A percentile compares a stretch with the other conserved stretches of the same genome.
Conservation (phyloP, 2,888 invertebrate species). For the Plebejus argus region DNA sequence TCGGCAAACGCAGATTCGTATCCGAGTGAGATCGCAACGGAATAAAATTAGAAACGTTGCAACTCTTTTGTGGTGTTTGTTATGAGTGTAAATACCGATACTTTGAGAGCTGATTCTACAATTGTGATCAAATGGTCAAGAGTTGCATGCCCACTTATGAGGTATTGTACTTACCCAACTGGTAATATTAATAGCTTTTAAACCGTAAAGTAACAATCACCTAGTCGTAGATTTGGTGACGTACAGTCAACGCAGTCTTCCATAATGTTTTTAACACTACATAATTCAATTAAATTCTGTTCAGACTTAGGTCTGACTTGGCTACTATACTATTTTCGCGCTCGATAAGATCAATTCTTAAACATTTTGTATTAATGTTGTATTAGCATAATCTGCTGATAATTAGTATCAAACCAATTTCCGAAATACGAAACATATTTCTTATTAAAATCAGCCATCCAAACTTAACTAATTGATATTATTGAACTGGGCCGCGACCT, state of each 20-base stretch:
- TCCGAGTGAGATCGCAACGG: constrained; percentile 35
- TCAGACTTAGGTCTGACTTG: neutral
- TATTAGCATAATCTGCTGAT: neutral
- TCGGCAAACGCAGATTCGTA: constrained; percentile 39
- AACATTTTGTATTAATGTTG: neutral
- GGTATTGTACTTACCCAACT: neutral
- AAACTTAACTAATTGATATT: constrained; percentile 21
- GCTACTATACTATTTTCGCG: neutral
- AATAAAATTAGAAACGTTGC: constrained; percentile 32
- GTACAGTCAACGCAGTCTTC: neutral
- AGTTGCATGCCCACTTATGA: neutral
- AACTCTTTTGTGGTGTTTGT: constrained; percentile 11
- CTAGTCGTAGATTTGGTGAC: neutral
- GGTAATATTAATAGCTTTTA: neutral
- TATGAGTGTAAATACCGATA: neutral
- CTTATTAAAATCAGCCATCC: constrained; percentile 6
- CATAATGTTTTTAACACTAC: too few species aligned
- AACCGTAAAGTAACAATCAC: neutral
- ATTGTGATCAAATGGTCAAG: neutral
- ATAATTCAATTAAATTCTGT: neutral
- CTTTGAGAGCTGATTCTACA: neutral
- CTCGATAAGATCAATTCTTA: neutral
- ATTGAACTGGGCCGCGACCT: constrained; percentile 16
- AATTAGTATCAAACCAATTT: neutral
- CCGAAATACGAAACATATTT: neutral